These are phyloP conservation scores for Hemibagrus wyckioides DNA, from an alignment of 2,113 vertebrate genomes.

Conservation along the genomic window DNA sequence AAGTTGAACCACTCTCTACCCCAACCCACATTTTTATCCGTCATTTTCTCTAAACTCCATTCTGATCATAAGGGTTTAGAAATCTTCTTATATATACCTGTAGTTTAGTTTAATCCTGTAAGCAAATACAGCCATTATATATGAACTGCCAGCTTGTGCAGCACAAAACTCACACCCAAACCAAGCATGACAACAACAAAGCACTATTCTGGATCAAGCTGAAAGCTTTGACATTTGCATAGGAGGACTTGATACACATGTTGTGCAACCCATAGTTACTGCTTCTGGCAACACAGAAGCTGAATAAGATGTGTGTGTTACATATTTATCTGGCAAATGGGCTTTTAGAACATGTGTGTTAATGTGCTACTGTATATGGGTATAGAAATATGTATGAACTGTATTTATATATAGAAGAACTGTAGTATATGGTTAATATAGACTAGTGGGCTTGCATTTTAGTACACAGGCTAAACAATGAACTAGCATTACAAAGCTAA, in stretches of 20 bases:
- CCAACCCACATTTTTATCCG: not conserved
- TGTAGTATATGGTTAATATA: not conserved
- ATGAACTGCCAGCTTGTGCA: not conserved
- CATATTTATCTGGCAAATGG: not conserved
- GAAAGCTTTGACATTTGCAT: not conserved
- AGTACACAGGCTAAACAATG: not conserved
- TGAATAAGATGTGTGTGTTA: too few relatives aligned
- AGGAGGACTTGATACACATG: not conserved
- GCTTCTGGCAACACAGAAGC: too few relatives aligned
- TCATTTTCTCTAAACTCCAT: not conserved
- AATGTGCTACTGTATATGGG: not conserved
- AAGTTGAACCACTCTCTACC: not conserved
- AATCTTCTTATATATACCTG: not conserved
- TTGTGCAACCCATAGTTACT: not conserved
- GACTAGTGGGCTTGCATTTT: not conserved
- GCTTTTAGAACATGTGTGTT: not conserved
- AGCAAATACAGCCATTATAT: not conserved
- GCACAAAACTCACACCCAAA: not conserved
- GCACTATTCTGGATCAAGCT: too few relatives aligned
- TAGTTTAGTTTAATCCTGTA: not conserved
- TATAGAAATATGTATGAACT: not conserved
- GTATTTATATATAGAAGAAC: not conserved
- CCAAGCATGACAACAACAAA: not conserved
- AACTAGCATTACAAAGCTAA: not conserved
- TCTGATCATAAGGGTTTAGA: not conserved